These are phyloP conservation scores for Chloropsis hardwickii DNA, from an alignment of 2,113 vertebrate species.

Conservation along the genomic window DNA sequence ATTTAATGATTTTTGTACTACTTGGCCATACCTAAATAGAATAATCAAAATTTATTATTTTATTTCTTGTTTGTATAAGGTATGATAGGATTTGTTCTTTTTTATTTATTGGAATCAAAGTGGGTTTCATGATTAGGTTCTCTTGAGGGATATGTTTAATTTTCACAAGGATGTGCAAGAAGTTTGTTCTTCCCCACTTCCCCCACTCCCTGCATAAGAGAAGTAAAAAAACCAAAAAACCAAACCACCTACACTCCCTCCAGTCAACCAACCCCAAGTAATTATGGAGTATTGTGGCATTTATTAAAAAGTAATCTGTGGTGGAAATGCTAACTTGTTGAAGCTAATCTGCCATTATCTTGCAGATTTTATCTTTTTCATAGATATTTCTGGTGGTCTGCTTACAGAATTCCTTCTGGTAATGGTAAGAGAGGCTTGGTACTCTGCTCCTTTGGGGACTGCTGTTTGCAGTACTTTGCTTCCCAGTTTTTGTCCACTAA, in stretches of 20 bases:
- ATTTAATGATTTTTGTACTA: background rate
- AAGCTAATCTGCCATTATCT: background rate
- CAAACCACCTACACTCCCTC: background rate
- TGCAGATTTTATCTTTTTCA: background rate
- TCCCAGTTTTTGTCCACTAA: background rate
- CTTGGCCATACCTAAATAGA: background rate
- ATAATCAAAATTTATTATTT: background rate
- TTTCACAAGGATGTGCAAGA: background rate
- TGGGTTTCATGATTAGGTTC: background rate
- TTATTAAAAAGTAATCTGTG: background rate
- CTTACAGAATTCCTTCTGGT: background rate
- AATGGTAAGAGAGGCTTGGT: background rate
- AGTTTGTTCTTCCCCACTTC: background rate
- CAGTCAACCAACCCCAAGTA: background rate
- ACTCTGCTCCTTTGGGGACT: background rate
- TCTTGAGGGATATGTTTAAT: background rate
- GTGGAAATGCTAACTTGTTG: background rate
- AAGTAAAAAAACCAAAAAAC: fast-evolving
- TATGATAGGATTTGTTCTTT: background rate
- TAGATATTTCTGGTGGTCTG: background rate
- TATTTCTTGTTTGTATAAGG: background rate
- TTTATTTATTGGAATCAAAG: background rate
- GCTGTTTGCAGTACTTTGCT: background rate
- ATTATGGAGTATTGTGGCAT: background rate
- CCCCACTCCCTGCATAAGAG: background rate